Evolutionary conservation across 2,113 vertebrate species (phyloP), one percentile per base, ranked within the genome.

Genomic region (Setophaga petechia): DNA sequence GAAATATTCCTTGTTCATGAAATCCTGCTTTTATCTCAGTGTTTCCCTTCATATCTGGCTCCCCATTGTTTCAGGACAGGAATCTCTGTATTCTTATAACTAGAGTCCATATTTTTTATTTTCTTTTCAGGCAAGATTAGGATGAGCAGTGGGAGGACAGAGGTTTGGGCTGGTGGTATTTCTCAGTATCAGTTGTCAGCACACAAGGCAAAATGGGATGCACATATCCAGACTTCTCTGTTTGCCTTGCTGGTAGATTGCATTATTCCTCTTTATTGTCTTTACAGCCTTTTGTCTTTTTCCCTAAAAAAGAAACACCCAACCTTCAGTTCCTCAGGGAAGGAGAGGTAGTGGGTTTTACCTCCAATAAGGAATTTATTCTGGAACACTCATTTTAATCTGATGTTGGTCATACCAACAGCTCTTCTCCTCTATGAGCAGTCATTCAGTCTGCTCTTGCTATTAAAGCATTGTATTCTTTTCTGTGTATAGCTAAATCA

Each of bases 61-160:
- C 39, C 79, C 46, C 22, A 25, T 4, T 51, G 43, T 7, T 17
- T 30, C 46, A 61, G 47, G 43, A n/a, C 27, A 61, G 54, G 24
- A 77, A 62, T 61, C 39, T 61, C 41, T 71, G 19, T 52, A 27
- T 68, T 82, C 33, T 55, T 20, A 17, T 39, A 54, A 52, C n/a
- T 5, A 23, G 10, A 23, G 10, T 41, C 24, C 1, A 1, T 4
- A 1, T 28, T 17, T 76, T 27, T 61, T 6, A 35, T 12, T 10
- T 41, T 6, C 17, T n/a, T 49, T 83, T 55, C 1, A 25, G 49
- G 44, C 4, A 61, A 25, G 25, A 46, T 39, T n/a, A 44, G 65
- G 68, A 61, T 15, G 47, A 90, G 65, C 69, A 75, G 57, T 41
- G 74, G 17, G 73, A 92, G 63, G 63, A 54, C 58, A 67, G 55